phyloP scores from a whole-genome alignment of 1,140 invertebrate genomes.

The Tetramorium alpestre region DNA sequence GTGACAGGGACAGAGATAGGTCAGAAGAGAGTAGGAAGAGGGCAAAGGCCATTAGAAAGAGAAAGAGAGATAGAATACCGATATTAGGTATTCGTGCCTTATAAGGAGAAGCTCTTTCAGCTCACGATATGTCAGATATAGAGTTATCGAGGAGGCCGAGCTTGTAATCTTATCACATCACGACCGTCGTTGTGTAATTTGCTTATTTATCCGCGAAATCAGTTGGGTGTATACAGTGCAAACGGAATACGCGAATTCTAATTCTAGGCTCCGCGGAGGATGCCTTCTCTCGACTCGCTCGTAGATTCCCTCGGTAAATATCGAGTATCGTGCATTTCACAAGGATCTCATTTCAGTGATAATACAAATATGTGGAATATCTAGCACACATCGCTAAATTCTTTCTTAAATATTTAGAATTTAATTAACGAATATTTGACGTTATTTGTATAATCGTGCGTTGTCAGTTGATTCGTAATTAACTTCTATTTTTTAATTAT shows the following conservation, averaged over 20 bases:
- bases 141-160: constrained; percentile 35
- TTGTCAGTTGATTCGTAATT: background rate
- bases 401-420: background rate
- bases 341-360: background rate
- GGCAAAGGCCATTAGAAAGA: background rate
- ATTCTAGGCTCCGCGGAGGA: background rate
- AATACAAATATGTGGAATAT: background rate
- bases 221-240: constrained; percentile 35
- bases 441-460: background rate
- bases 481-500: background rate
- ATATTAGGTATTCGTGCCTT: background rate
- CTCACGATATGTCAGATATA: constrained; percentile 29
- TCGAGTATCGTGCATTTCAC: background rate
- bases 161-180: constrained; percentile 68
- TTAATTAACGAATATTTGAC: background rate
- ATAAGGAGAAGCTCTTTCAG: constrained; percentile 38
- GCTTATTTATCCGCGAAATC: constrained; percentile 42
- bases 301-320: constrained; percentile 53
- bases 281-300: background rate
- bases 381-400: background rate
- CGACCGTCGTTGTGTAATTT: background rate
- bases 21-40: background rate
- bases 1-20: background rate
- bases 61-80: background rate
- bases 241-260: background rate